Conservation (phyloP, 2,888 invertebrate genomes). For the Erebia ligea region DNA sequence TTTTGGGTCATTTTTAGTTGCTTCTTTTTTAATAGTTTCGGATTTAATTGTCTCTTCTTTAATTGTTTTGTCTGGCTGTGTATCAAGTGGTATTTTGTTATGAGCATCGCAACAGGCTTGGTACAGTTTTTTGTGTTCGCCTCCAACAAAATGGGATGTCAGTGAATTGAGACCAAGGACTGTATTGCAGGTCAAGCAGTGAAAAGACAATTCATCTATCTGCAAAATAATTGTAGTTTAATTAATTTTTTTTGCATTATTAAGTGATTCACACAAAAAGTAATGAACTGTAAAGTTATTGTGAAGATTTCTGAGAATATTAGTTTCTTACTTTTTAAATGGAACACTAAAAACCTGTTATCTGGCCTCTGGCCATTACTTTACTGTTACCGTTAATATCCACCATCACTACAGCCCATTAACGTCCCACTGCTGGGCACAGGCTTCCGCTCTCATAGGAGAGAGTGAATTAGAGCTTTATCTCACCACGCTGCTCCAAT, state of each 20-base stretch:
- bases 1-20: conserved; percentile 8
- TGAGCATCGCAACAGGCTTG: conserved; percentile 35
- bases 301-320: too few species aligned
- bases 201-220: conserved; percentile 55
- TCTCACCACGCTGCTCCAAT: too few species aligned
- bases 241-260: neutral
- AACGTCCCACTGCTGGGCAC: too few species aligned
- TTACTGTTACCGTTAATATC: too few species aligned
- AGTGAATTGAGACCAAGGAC: conserved; percentile 42
- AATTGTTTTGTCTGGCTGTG: neutral
- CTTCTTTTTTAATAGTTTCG: neutral
- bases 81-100: neutral
- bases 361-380: too few species aligned
- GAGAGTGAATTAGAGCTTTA: too few species aligned
- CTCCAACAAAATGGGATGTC: conserved; percentile 42
- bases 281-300: too few species aligned
- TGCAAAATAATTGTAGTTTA: conserved; percentile 39
- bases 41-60: neutral
- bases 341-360: too few species aligned
- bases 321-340: too few species aligned
- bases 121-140: conserved; percentile 44
- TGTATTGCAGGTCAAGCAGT: conserved; percentile 58
- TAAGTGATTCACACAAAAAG: neutral
- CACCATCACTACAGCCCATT: too few species aligned
- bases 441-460: too few species aligned